Conservation (phyloP, 2,888 invertebrate genomes). For the Lepidochrysops patricia region DNA sequence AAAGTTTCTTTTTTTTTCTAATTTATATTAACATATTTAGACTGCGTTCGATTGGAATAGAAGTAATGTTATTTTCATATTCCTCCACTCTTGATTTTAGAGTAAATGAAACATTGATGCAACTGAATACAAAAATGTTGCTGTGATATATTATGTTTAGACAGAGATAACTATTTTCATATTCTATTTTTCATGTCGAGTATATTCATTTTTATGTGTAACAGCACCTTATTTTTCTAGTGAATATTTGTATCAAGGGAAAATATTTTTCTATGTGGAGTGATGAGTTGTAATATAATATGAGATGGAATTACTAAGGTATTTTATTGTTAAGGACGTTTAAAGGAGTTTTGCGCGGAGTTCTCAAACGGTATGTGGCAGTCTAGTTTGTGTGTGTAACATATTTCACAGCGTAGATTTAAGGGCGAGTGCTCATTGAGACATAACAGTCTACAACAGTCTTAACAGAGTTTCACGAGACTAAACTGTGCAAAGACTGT, state of each 20-base stretch:
- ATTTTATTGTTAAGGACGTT: constrained; percentile 27
- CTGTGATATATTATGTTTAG: too few species aligned
- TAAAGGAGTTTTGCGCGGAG: constrained; percentile 14
- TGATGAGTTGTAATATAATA: constrained; percentile 17
- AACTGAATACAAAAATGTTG: too few species aligned
- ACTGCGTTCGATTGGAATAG: too few species aligned
- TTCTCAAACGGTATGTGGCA: constrained; percentile 20
- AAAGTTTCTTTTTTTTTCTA: too few species aligned
- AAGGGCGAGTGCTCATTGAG: constrained; percentile 13
- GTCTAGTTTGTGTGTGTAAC: not conserved
- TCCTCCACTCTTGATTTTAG: too few species aligned
- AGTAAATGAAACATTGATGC: too few species aligned
- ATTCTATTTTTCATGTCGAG: not conserved
- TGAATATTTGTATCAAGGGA: not conserved
- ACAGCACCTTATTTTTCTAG: not conserved
- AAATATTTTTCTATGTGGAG: constrained; percentile 6
- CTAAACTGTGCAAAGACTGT: too few species aligned
- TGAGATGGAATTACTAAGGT: constrained; percentile 63
- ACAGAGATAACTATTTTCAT: not conserved
- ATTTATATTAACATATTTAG: too few species aligned
- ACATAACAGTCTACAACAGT: too few species aligned
- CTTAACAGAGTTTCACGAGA: too few species aligned
- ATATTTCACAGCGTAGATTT: not conserved
- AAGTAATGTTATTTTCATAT: too few species aligned
- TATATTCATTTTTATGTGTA: not conserved